These are phyloP conservation scores for Ceyx melanurus DNA, from an alignment of 2,113 vertebrate genomes.

Conservation along the genomic window DNA sequence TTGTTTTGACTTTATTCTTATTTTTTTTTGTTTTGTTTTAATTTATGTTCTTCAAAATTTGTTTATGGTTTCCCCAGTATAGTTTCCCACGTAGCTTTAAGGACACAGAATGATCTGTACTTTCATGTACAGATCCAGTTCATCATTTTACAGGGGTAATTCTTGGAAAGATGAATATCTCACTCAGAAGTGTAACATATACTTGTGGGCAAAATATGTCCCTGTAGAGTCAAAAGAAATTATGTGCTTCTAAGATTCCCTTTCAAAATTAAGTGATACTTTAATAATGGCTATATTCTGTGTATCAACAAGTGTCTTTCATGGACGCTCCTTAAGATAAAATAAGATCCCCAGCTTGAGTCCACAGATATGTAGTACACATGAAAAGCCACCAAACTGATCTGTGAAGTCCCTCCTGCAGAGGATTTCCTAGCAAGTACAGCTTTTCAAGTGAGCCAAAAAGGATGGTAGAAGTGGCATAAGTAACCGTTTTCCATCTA, in stretches of 20 bases:
- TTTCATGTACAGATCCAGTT: background rate
- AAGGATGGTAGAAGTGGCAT: background rate
- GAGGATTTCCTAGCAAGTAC: background rate
- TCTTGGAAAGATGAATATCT: background rate
- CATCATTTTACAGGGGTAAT: background rate
- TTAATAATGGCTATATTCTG: background rate
- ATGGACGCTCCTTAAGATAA: background rate
- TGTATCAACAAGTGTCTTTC: background rate
- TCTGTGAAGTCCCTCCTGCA: background rate
- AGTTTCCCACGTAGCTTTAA: background rate
- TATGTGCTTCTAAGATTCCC: rapidly evolving
- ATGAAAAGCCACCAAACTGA: background rate
- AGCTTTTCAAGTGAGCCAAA: background rate
- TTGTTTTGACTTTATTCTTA: background rate
- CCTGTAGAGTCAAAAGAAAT: background rate
- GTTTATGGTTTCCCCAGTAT: background rate
- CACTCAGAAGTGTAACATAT: background rate
- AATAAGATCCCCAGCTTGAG: background rate
- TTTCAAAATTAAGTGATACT: background rate
- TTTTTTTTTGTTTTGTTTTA: background rate
- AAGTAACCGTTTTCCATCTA: background rate
- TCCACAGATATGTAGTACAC: background rate
- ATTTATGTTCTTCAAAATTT: background rate
- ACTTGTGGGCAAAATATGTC: background rate
- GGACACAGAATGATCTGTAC: background rate